Evolutionary conservation across 1,140 invertebrate species (phyloP).

Genomic region (Lamellibrachia luymesi): DNA sequence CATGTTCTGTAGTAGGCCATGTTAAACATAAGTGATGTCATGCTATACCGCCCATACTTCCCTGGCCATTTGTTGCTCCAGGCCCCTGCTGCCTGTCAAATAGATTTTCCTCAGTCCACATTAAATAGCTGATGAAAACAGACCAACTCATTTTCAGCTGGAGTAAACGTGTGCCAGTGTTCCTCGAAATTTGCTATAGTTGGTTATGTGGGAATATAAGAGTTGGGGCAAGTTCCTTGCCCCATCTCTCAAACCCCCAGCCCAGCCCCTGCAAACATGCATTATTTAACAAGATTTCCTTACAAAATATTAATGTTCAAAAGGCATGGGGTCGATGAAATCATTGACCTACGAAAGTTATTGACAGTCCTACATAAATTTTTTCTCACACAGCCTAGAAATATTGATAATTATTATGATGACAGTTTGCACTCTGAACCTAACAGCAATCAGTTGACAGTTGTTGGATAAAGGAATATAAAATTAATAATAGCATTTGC

Average conservation of each 20-base stretch:
- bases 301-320: too few relatives aligned
- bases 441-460: neutral
- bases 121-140: neutral
- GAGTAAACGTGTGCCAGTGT: neutral
- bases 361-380: neutral
- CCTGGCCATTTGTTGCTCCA: neutral
- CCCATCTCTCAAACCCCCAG: neutral
- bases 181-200: neutral
- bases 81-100: neutral
- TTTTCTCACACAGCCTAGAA: neutral
- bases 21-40: neutral
- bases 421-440: neutral
- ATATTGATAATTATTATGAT: neutral
- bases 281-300: too few relatives aligned
- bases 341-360: neutral
- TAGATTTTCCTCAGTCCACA: neutral
- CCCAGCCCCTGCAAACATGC: too few relatives aligned
- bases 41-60: neutral
- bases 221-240: neutral
- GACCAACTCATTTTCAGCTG: neutral
- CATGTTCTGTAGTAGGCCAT: neutral
- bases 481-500: neutral
- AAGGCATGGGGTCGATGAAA: neutral
- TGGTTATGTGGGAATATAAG: neutral
- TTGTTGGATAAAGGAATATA: neutral